Base-by-base conservation (phyloP, 2,797 vertebrate species). In the Sparidentex hasta region DNA sequence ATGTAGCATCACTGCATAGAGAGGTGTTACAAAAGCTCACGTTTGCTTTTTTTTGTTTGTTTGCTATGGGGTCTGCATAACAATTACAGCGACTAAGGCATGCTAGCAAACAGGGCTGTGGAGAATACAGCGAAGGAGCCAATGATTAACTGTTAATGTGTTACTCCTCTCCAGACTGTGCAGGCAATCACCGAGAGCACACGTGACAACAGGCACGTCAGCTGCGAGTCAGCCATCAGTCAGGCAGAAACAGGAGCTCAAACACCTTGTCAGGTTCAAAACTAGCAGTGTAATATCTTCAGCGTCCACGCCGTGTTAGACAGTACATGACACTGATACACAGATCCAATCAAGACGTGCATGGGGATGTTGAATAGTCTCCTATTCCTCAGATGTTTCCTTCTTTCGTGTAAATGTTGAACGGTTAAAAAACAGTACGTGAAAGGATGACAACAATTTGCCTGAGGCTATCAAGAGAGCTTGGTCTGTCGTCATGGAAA, bases 71-170 rank as follows among this genome's bases (percentile, higher is more conserved):
- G 33, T 38, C 33, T 38, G 33, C 38, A 11, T 38, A 38, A 38
- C 38, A 38, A 11, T 9, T 38, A 38, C 11, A 38, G 38, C 2
- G 38, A 1, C 38, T 11, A 38, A 38, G 38, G 38, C 38, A 8
- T 38, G 38, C 11, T 46, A 7, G 41, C 23, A 13, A 58, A 66
- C 13, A 43, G 20, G 57, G 52, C 43, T 5, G 12, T 14, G 41
- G 71, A 23, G 11, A 57, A 51, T 33, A 59, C 59, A 52, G 18
- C 18, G 46, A 23, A 56, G 9, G 38, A 38, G 61, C 25, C 33
- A 84, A 58, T 76, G 46, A 86, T 72, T 87, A 75, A 85, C 82
- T 21, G 11, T 48, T 3, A 78, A 67, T 51, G 29, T 46, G 55
- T 70, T 62, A 13, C 54, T 65, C 13, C 41, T 27, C 41, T 27